Conservation (phyloP, 2,888 invertebrate genomes). For the Oscheius sp. region DNA sequence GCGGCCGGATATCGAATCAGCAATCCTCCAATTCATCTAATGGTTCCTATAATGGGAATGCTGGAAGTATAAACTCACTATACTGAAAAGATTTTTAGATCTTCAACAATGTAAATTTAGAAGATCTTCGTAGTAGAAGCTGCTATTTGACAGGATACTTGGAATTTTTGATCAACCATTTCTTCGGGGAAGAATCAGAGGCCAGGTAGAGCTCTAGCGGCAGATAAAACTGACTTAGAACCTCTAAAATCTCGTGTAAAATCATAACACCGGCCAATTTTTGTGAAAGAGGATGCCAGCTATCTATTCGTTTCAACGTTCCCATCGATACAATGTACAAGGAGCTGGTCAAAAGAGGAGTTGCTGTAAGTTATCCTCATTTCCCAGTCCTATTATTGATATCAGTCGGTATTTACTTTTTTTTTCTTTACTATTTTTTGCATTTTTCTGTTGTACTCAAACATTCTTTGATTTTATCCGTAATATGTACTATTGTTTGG, state of each 20-base stretch:
- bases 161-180: conserved; percentile 70
- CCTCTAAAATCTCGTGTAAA: conserved; percentile 61
- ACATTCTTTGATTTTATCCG: too few species aligned
- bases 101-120: conserved; percentile 73
- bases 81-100: conserved; percentile 70
- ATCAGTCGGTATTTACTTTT: too few species aligned
- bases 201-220: conserved; percentile 16
- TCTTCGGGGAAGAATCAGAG: conserved; percentile 50
- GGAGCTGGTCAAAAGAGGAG: conserved; percentile 73
- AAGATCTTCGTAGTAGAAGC: conserved; percentile 73
- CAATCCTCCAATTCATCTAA: conserved; percentile 74
- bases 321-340: conserved; percentile 72
- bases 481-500: too few species aligned
- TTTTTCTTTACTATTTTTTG: too few species aligned
- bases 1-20: conserved; percentile 74
- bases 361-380: conserved; percentile 73
- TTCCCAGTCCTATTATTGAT: too few species aligned
- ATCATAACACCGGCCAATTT: conserved; percentile 75
- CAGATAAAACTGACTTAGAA: conserved; percentile 16
- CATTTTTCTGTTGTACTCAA: too few species aligned
- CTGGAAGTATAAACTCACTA: conserved; percentile 70
- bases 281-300: conserved; percentile 74
- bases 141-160: conserved; percentile 75
- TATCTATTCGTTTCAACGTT: conserved; percentile 73
- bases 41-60: conserved; percentile 72